Evolutionary conservation across 2,797 vertebrate species (phyloP).

Genomic region (Coregonus suidteri): DNA sequence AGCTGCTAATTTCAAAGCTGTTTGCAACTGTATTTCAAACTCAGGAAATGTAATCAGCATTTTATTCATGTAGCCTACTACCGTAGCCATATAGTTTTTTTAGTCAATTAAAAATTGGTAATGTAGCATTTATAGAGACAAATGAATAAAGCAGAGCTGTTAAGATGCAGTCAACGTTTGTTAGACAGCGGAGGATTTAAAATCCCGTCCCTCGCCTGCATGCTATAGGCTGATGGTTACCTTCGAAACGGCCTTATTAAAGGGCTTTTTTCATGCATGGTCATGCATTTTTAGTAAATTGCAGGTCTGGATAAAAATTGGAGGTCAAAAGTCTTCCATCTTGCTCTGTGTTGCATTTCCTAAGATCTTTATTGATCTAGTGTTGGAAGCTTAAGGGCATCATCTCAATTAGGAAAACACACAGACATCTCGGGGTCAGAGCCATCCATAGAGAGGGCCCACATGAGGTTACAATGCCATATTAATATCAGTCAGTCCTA

Average conservation of each 20-base stretch:
- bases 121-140: neutral
- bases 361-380: conserved; percentile 18
- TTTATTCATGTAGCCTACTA: neutral
- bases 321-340: conserved; percentile 8
- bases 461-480: neutral
- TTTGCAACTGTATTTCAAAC: conserved; percentile 13
- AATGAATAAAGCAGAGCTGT: neutral
- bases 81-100: neutral
- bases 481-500: neutral
- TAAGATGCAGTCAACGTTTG: conserved; percentile 8
- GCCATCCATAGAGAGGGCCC: conserved; percentile 1
- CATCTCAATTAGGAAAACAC: conserved; percentile 22
- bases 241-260: conserved; percentile 15
- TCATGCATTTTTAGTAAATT: conserved; percentile 15
- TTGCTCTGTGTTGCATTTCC: conserved; percentile 16
- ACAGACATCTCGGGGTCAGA: conserved; percentile 7
- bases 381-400: conserved; percentile 13
- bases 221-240: neutral
- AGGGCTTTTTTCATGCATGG: conserved; percentile 1
- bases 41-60: neutral
- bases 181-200: conserved; percentile 5
- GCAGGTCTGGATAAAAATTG: conserved; percentile 9
- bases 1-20: conserved; percentile 19
- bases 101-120: neutral
- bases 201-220: neutral